Percentiles rank a stretch among this genome's conserved stretches.
Evolutionary conservation across 2,113 vertebrate genomes (phyloP).

Genomic region (Protobothrops mucrosquamatus): DNA sequence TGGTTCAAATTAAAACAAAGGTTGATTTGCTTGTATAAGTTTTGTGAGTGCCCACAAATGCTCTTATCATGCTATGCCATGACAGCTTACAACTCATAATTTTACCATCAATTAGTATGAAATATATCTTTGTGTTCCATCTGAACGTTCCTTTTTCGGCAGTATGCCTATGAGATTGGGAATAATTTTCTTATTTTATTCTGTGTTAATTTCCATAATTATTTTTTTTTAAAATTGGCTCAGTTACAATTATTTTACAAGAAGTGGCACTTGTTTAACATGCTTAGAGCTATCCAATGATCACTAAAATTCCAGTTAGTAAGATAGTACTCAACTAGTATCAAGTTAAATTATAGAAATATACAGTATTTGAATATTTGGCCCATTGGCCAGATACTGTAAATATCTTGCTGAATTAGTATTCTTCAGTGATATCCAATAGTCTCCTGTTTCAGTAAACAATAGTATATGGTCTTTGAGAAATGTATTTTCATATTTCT

Average conservation of each 20-base stretch:
- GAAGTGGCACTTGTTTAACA: background rate
- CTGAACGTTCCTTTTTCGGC: background rate
- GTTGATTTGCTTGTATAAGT: background rate
- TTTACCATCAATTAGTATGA: background rate
- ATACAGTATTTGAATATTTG: background rate
- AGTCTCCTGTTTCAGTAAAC: background rate
- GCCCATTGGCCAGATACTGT: background rate
- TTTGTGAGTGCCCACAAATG: background rate
- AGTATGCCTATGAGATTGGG: background rate
- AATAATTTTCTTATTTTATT: background rate
- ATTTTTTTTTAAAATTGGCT: background rate
- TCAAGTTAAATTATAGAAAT: background rate
- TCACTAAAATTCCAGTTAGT: background rate
- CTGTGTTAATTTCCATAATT: too few species aligned
- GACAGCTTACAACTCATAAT: background rate
- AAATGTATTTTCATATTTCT: accelerated
- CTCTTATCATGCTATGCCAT: background rate
- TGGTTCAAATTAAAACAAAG: background rate
- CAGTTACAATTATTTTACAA: background rate
- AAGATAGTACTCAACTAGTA: accelerated
- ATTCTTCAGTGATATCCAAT: background rate
- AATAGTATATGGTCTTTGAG: background rate
- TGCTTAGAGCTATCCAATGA: background rate
- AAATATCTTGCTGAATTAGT: background rate
- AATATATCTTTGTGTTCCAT: background rate